Evolutionary conservation across 2,888 invertebrate species (phyloP), one percentile per base, ranked within the genome.

Genomic region (Eilema griseolum): DNA sequence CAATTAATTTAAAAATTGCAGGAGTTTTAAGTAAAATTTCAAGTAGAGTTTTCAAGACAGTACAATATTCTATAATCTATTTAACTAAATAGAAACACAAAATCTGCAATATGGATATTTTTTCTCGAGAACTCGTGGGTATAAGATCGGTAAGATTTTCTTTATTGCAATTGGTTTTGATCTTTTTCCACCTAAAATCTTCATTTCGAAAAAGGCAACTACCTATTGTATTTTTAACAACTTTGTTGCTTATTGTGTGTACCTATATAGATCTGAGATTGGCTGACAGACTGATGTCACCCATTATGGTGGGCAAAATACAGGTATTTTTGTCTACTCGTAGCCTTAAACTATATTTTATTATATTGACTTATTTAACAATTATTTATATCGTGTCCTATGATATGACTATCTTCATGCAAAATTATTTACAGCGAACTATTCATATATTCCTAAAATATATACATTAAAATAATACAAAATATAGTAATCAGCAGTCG

Each of bases 401-500:
- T 84, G 92, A 92, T 92, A 92, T 92, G 92, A 87, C 88, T 90
- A 91, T 84, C 80, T 86, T 87, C 81, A 88, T 91, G 92, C 92
- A 89, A 89, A 90, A 89, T 85, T 92, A 90, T 92, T 81, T 92
- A 91, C 92, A 92, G 92, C 90, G 72, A 79, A 70, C 71, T 77
- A 79, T 83, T 46, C 52, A 65, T 56, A 16, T 31, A 71, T 76
- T 62, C 75, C 67, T 78, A 74, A 76, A 73, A 67, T 79, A 77
- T 77, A 80, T 84, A 81, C 76, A 83, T 71, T 68, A 72, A 76
- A 83, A 82, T 73, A 73, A 83, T 83, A 73, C 69, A 78, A 77
- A 79, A 82, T 52, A 52, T 80, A 76, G 73, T 82, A 79, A 82
- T 82, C 77, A 82, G 83, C 85, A 84, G 85, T 87, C 85, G 86